A percentile compares a stretch with the other conserved stretches of the same genome.
Conservation (phyloP, 2,113 vertebrate species). For the Edolisoma coerulescens region DNA sequence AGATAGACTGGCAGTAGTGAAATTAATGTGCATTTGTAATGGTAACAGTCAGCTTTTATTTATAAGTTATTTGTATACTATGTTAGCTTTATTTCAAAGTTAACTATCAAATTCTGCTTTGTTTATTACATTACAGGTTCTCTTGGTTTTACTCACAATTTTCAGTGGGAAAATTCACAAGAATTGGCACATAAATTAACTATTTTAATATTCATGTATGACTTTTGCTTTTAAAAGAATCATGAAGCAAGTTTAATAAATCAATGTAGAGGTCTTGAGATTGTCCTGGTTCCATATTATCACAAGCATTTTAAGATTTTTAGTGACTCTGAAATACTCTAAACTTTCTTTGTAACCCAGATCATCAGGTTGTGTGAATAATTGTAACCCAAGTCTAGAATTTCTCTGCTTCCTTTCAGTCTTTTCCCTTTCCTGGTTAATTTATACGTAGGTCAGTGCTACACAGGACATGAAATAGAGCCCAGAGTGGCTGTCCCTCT, state of each 20-base stretch:
- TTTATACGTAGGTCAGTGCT: neutral
- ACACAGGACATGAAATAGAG: neutral
- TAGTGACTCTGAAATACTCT: neutral
- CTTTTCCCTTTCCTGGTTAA: neutral
- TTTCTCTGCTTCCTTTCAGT: neutral
- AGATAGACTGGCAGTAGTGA: neutral
- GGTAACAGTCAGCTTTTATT: neutral
- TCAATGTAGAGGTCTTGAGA: neutral
- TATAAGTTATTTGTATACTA: neutral
- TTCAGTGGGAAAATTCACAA: neutral
- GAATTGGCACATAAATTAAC: neutral
- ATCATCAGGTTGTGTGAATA: neutral
- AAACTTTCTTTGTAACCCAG: neutral
- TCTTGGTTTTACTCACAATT: neutral
- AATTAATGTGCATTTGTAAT: neutral
- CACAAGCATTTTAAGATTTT: neutral
- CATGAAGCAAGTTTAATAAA: neutral
- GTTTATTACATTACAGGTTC: neutral
- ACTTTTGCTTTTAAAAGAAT: neutral
- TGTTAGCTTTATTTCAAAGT: neutral
- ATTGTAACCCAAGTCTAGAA: neutral
- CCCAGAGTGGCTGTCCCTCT: neutral
- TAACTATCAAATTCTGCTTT: neutral
- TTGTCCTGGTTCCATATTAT: neutral
- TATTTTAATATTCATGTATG: neutral